Conservation (phyloP, 2,797 vertebrate genomes). For the Microctenopoma stevenorrisi region DNA sequence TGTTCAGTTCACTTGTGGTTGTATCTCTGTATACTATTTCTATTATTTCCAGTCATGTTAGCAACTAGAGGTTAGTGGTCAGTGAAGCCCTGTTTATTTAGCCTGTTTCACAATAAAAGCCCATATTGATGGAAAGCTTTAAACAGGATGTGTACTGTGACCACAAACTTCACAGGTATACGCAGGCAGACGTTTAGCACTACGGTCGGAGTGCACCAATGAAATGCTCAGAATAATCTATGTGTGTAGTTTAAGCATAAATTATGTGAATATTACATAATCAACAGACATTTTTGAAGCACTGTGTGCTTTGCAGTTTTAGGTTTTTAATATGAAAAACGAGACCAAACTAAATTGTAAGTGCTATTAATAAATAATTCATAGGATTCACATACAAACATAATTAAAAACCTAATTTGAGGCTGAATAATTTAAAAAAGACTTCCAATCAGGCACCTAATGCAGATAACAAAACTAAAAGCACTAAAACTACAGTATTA, state of each 20-base stretch:
- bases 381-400: constrained; percentile 39
- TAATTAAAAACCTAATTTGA: constrained; percentile 49
- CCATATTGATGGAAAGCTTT: neutral
- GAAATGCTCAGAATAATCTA: neutral
- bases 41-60: neutral
- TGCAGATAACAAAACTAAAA: neutral
- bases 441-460: constrained; percentile 3
- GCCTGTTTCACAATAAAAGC: neutral
- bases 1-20: neutral
- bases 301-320: constrained; percentile 1
- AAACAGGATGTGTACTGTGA: neutral
- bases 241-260: neutral
- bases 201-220: neutral
- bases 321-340: constrained; percentile 21
- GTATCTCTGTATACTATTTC: neutral
- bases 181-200: neutral
- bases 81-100: no score
- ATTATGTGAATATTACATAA: constrained; percentile 11
- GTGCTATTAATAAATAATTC: constrained; percentile 40
- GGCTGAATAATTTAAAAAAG: constrained; percentile 47
- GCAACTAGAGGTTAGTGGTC: neutral
- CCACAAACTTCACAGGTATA: neutral
- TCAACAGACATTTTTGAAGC: neutral
- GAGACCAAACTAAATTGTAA: constrained; percentile 15
- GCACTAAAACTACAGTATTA: no score